Evolutionary conservation across 2,888 invertebrate species (phyloP), one percentile per base, ranked within the genome.

Genomic region (Diaperis boleti): DNA sequence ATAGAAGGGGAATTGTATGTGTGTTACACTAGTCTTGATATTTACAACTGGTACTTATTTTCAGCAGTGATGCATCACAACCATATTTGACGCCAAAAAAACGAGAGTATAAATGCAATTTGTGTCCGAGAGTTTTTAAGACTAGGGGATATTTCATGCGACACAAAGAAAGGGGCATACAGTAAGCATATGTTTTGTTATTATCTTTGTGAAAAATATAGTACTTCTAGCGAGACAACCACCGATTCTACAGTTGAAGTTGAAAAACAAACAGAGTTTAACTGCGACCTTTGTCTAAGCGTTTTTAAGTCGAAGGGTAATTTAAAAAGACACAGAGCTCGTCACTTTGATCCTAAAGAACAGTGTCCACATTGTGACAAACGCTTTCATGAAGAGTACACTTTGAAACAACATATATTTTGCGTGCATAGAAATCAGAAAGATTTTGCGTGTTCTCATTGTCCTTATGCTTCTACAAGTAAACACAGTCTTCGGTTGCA

Each of bases 361-460:
- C 26, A 29, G 17, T 47, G 47, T 31, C 31, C 47, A 3, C 15
- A 47, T 8, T 47, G 47, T 15, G 47, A 31, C 7, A 47, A 47
- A 14, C 15, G 15, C 6, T 15, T 47, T 7, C 29, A 47, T 17
- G 29, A 47, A 8, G 29, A 47, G 5, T 47, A 29, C 17, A 17
- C 31, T 7, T 13, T 47, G 6, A 47, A 33, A 47, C 15, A 47
- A 26, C 47, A 47, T 17, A 15, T 31, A 13, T 39, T 39, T 39
- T 47, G 4, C 2, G 33, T 33, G 1, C 33, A 33, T 10, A 5
- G 11, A 1, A 6, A 33, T 5, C 10, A 33, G 11, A 33, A 33
- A 5, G 33, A 33, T 33, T 33, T 39, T 18, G 11, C 15, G 8
- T 55, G 55, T 15, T 7, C 14, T 17, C n/a, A 29, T 8, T 55